A percentile compares a stretch with the other conserved stretches of the same genome.
Conservation (phyloP, 2,888 invertebrate species). For the Monoplex corrugatus region DNA sequence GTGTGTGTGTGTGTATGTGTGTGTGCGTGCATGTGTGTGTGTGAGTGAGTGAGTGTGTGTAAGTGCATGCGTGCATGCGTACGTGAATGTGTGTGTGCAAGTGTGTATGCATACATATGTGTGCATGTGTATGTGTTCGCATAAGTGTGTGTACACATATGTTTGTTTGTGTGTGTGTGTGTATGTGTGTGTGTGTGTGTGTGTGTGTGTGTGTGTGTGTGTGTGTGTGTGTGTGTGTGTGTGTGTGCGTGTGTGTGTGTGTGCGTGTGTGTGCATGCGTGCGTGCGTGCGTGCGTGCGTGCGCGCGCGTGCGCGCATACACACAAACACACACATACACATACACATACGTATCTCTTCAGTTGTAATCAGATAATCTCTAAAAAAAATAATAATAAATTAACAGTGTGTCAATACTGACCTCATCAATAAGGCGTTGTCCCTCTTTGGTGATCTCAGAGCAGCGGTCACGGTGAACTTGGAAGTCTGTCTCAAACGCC, state of each 20-base stretch:
- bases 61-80: too few relatives aligned
- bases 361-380: background rate
- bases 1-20: too few relatives aligned
- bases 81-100: too few relatives aligned
- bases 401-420: background rate
- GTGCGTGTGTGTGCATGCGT: background rate
- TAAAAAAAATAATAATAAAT: background rate
- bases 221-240: background rate
- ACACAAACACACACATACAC: too few relatives aligned
- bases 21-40: too few relatives aligned
- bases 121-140: too few relatives aligned
- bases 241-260: background rate
- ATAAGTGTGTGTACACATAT: too few relatives aligned
- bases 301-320: background rate
- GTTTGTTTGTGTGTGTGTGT: background rate
- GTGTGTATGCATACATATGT: too few relatives aligned
- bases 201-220: background rate
- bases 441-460: constrained; percentile 94
- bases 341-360: too few relatives aligned
- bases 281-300: background rate
- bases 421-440: constrained; percentile 88
- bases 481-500: constrained; percentile 98
- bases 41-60: too few relatives aligned
- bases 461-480: constrained; percentile 93
- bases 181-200: background rate